Base-by-base conservation (phyloP, 2,888 invertebrate species). In the Strigamia transsilvanica region DNA sequence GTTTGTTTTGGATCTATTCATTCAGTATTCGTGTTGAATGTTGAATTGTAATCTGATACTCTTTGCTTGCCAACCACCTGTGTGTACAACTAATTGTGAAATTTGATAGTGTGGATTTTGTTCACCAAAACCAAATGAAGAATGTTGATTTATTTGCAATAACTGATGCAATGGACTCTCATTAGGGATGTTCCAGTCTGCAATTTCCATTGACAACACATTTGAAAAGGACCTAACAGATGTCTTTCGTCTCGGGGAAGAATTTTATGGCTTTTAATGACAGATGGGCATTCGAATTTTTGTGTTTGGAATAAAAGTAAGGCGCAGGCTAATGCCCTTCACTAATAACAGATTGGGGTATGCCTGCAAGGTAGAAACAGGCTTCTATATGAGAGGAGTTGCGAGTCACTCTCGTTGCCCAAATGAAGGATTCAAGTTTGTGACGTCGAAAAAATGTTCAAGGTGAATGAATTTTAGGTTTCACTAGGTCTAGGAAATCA, bases 311-410 rank as follows among this genome's bases (percentile, higher is more conserved):
- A 73, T 73, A 27, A 32, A 73, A 73, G 73, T 73, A 73, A 73
- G 73, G 73, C 23, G 12, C 73, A 73, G 73, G 73, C 73, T 73
- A 73, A 73, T 73, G 73, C 73, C 73, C 73, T 73, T 73, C 73
- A 73, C 73, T 73, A 73, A 73, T 73, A 73, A 73, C 73, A 73
- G 73, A 73, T 73, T 73, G 32, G 32, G 73, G 73, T 73, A 23
- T 66, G 61, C 27, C 73, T 73, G 12, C 73, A 73, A 27, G 73
- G 73, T 73, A 73, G 2, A 73, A 73, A 73, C 73, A 73, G 23
- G 66, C 23, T 66, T 66, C 66, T 66, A 51, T 51, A 51, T 51
- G 18, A 56, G 56, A 56, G 18, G 18, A 56, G 18, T 56, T n/a
- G 56, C 21, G 56, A 56, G 56, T 56, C 56, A 56, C 56, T 56